Evolutionary conservation across 2,797 vertebrate species (phyloP).

Genomic region (Sternotherus odoratus): DNA sequence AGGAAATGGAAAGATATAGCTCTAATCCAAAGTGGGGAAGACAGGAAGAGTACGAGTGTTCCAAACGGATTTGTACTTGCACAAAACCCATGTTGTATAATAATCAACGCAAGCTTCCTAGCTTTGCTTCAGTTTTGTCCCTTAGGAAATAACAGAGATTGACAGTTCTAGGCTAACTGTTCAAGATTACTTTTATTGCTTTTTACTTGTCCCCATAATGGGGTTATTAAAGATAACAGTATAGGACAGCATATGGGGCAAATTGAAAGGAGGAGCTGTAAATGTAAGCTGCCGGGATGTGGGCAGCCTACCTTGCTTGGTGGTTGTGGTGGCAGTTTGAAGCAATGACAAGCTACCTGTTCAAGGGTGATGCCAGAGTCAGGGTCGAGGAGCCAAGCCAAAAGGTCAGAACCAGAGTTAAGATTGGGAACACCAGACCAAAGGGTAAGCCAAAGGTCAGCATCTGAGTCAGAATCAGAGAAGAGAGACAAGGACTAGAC

Average conservation of each 20-base stretch:
- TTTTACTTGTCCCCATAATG: not conserved
- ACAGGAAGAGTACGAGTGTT: not conserved
- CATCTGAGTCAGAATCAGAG: not conserved
- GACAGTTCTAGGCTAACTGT: not conserved
- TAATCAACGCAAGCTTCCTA: not conserved
- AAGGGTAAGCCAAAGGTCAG: not conserved
- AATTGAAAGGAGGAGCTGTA: not conserved
- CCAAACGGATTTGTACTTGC: not conserved
- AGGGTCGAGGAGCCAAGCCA: not conserved
- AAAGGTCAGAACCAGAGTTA: not conserved
- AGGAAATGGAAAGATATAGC: not conserved
- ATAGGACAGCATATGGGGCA: not conserved
- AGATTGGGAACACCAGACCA: not conserved
- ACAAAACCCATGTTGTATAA: not conserved
- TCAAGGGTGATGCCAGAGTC: not conserved
- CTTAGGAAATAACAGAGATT: not conserved
- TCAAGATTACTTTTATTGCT: not conserved
- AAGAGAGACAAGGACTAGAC: not conserved
- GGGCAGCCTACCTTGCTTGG: not conserved
- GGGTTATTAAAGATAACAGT: not conserved
- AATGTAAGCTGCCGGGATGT: not conserved
- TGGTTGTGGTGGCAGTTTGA: not conserved
- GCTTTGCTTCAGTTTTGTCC: conserved; percentile 10
- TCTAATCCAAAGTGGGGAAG: not conserved
- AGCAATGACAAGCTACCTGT: not conserved